These are phyloP conservation scores for Phyllostomus discolor DNA, from an alignment of 2,113 vertebrate genomes.

Conservation along the genomic window DNA sequence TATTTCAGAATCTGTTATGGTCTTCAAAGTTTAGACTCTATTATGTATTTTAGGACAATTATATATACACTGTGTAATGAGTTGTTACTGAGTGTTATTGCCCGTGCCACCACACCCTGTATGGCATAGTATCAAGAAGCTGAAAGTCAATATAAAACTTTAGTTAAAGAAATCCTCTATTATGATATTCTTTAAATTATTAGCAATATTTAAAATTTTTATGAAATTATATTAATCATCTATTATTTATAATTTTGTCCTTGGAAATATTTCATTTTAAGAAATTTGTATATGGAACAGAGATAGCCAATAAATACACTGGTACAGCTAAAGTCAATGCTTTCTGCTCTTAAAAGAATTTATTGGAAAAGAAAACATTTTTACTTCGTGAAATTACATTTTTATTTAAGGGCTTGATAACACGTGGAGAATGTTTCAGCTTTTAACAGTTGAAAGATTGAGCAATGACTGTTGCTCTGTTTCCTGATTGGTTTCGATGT, in stretches of 20 bases:
- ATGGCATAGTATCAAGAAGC: neutral
- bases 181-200: neutral
- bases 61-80: neutral
- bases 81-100: neutral
- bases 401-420: neutral
- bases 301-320: constrained; percentile 35
- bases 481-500: neutral
- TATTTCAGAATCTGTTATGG: neutral
- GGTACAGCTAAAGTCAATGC: neutral
- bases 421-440: neutral
- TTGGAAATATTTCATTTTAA: neutral
- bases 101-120: neutral
- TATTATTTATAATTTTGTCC: neutral
- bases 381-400: neutral
- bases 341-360: neutral
- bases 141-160: neutral
- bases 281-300: constrained; percentile 9
- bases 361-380: neutral
- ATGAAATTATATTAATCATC: neutral
- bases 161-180: neutral
- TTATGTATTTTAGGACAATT: constrained; percentile 1
- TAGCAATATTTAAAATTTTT: constrained; percentile 22
- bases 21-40: neutral
- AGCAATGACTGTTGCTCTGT: neutral
- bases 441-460: neutral